phyloP scores from a whole-genome alignment of 2,888 invertebrate species.

The Calliphora vomitoria region DNA sequence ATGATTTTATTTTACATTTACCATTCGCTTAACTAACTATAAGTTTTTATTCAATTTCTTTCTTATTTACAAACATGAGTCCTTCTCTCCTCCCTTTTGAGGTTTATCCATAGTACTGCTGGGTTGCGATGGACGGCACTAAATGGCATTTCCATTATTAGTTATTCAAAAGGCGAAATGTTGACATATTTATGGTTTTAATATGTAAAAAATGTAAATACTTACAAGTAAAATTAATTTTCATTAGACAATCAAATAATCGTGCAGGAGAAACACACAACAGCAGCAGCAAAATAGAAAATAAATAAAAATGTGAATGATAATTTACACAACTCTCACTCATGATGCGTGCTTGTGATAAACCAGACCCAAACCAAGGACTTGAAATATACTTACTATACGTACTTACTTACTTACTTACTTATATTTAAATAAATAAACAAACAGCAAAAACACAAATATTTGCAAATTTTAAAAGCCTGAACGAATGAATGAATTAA shows the following conservation, averaged over 20 bases:
- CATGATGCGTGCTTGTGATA: neutral
- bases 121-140: neutral
- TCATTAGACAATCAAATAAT: constrained; percentile 32
- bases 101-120: neutral
- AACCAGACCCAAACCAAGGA: neutral
- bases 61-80: neutral
- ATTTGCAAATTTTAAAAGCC: neutral
- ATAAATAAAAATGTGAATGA: constrained; percentile 5
- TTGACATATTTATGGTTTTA: constrained; percentile 57
- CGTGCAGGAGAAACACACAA: neutral
- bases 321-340: neutral
- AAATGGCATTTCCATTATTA: constrained; percentile 33
- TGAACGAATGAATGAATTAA: neutral
- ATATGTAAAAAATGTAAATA: constrained; percentile 53
- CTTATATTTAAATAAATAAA: no score
- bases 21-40: neutral
- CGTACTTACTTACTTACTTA: no score
- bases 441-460: no score
- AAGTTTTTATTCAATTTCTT: neutral
- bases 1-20: neutral
- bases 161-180: constrained; percentile 55
- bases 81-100: neutral
- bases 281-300: neutral
- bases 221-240: constrained; percentile 44
- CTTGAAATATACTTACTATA: no score